Base-by-base conservation (phyloP, 2,113 vertebrate species). In the Lepisosteus osseus region DNA sequence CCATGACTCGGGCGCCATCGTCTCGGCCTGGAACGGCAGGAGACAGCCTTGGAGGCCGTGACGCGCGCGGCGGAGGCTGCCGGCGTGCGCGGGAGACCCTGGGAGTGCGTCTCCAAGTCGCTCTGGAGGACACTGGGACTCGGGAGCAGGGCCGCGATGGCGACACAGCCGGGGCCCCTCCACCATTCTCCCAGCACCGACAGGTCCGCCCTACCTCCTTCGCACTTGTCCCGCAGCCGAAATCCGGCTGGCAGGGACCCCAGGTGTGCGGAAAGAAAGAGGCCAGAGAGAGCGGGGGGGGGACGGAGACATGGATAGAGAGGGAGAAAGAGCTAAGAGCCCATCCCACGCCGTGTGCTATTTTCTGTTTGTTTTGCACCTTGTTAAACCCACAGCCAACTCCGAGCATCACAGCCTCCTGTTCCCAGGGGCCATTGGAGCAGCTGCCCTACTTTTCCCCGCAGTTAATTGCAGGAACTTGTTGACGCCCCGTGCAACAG, bases 231-330 rank as follows among this genome's bases (percentile, higher is more conserved):
- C 1, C 47, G 9, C 47, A 51, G 9, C 2, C 47, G 5, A 51
- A 51, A 51, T 83, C 65, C 65, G 72, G 83, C 82, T n/a, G 83
- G 82, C 80, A 73, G 64, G 61, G 61, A 76, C 68, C 76, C 76
- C 79, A 79, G 77, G 77, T 44, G 77, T 77, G 78, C 76, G 54
- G 72, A 55, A 56, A 76, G 72, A 75, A 54, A 86, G 80, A 79
- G 61, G 85, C 82, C 87, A 82, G 84, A 82, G 75, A 84, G 75
- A 64, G 17, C 55, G 77, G 61, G 85, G 81, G 85, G 81, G 78
- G 85, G 83, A 84, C 86, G 82, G 84, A 82, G 67, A 76, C 64
- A 76, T 70, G 69, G 70, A 69, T 71, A 75, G 69, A 76, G 79
- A 77, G 83, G 75, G 68, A 68, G 73, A 72, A 71, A 69, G 74